Base-by-base conservation (phyloP, 2,797 vertebrate species). In the Tiaroga cobitis region DNA sequence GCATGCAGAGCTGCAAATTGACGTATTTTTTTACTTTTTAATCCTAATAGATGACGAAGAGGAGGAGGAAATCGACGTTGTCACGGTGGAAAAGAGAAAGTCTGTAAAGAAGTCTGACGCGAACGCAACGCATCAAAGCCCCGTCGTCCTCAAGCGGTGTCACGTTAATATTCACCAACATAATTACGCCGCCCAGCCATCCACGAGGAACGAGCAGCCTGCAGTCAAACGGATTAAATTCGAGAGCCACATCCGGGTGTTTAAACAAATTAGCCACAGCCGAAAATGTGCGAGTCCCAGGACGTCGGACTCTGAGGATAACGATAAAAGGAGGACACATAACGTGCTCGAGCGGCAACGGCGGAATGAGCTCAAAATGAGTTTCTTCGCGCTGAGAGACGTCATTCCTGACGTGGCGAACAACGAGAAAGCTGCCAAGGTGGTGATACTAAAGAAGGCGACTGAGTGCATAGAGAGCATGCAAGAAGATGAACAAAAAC, bases 301-400 rank as follows among this genome's bases (percentile, higher is more conserved):
- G 90, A 94, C 95, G 0, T 97, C 96, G 0, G 96, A 97, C 89
- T 94, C 94, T 0, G 96, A 97, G 87, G 97, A 97, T 90, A 95
- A 94, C 0, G 94, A 97, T 94, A 97, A 96, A 90, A 94, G 97
- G 84, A 90, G 95, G 93, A 98, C 97, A 0, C 97, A 98, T 92
- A 99, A 99, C 0, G 97, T 98, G 84, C 90, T 98, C 89, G 97
- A 99, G 89, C 95, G 97, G n/a, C 97, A 98, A 92, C 92, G 97
- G 89, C 94, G 97, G 13, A 97, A 96, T 0, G 97, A 98, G 94
- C 94, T 99, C 75, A 97, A 97, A 85, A 83, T 94, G 84, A 97
- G 97, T 91, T 98, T 98, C 90, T 95, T 96, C 43, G 93, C 95
- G 2, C 91, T 99, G 85, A 94, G 97, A 2, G 97, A 97, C 41